These are phyloP conservation scores for Heliconius sara DNA, from an alignment of 2,888 invertebrate genomes.

Conservation along the genomic window DNA sequence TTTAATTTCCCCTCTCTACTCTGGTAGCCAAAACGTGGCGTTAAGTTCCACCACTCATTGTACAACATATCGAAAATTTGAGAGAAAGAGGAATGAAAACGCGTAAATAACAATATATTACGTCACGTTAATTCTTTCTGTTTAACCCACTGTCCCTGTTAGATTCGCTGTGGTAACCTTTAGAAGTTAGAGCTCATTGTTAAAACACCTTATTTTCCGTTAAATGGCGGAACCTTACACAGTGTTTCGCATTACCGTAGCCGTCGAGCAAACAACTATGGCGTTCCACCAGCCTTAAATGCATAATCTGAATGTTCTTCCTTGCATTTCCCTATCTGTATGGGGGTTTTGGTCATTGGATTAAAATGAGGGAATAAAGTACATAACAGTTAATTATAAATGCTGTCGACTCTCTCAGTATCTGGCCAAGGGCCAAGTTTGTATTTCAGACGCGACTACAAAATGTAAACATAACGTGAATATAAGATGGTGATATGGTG, in stretches of 20 bases:
- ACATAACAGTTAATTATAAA: conserved; percentile 12
- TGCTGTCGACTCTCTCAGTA: neutral
- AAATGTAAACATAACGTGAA: neutral
- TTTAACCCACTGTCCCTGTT: too few relatives aligned
- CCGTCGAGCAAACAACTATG: neutral
- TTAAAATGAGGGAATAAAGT: neutral
- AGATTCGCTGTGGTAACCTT: neutral
- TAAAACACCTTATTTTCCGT: neutral
- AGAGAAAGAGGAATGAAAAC: too few relatives aligned
- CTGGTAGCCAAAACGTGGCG: too few relatives aligned
- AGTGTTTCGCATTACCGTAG: neutral
- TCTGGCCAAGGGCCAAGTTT: conserved; percentile 12
- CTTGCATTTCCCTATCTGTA: neutral
- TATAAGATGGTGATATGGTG: neutral
- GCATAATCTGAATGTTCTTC: neutral
- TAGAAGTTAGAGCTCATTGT: neutral
- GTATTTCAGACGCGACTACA: neutral
- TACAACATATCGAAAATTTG: neutral
- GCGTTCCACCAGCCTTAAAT: neutral
- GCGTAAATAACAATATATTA: too few relatives aligned
- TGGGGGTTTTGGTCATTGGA: too few relatives aligned
- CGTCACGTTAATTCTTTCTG: too few relatives aligned
- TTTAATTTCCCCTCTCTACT: neutral
- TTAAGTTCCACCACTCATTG: too few relatives aligned
- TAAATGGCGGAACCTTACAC: neutral